Percentiles rank a stretch among this genome's conserved stretches.
These are phyloP conservation scores for Pluvianellus socialis DNA, from an alignment of 2,113 vertebrate species.

Conservation along the genomic window DNA sequence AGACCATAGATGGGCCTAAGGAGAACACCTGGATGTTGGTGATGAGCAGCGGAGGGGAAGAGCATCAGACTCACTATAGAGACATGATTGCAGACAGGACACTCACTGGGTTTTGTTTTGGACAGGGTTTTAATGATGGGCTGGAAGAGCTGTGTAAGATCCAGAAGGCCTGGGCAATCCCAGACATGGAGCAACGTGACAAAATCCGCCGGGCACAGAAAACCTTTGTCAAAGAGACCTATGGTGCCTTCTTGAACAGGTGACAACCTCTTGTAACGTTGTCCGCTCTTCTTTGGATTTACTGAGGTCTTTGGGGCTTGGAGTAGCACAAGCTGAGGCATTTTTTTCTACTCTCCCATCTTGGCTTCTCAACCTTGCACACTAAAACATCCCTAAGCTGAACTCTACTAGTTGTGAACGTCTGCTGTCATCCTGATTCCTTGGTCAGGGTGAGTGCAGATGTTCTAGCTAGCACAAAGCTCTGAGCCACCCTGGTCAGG, in stretches of 20 bases:
- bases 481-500: background rate
- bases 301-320: background rate
- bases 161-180: conserved; percentile 97
- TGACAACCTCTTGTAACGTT: conserved; percentile 32
- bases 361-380: background rate
- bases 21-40: background rate
- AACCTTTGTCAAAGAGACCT: conserved; percentile 87
- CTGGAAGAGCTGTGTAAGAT: conserved; percentile 95
- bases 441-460: background rate
- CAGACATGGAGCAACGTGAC: conserved; percentile 90
- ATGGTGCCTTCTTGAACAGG: conserved; percentile 88
- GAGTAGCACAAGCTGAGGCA: background rate
- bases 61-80: background rate
- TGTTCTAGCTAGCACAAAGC: background rate
- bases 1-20: background rate
- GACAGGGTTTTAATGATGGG: conserved; percentile 94
- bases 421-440: background rate
- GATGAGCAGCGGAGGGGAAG: background rate
- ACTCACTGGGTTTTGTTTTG: background rate
- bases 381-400: background rate
- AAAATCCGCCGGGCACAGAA: conserved; percentile 89
- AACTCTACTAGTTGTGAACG: background rate
- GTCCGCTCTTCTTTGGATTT: background rate
- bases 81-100: background rate
- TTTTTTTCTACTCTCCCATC: background rate